Percentiles rank a stretch among this genome's conserved stretches.
These are phyloP conservation scores for Chunga burmeisteri DNA, from an alignment of 2,113 vertebrate species.

Conservation along the genomic window DNA sequence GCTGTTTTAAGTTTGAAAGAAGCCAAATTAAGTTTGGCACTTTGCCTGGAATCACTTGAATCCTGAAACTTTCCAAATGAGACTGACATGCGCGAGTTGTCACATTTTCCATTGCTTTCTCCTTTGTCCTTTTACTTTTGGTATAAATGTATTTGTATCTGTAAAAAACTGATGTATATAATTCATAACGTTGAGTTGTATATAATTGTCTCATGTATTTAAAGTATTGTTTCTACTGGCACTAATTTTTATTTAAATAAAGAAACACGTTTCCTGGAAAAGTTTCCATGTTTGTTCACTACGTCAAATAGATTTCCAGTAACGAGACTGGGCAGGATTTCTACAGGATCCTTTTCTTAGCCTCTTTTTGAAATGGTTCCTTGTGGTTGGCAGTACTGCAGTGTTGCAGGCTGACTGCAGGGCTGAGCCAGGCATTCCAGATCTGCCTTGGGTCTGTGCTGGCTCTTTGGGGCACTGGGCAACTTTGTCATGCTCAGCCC, in stretches of 20 bases:
- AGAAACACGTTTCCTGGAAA: constrained; percentile 63
- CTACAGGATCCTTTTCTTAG: background rate
- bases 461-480: background rate
- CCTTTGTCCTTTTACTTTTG: constrained; percentile 44
- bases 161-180: constrained; percentile 69
- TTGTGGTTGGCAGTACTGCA: background rate
- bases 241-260: constrained; percentile 83
- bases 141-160: constrained; percentile 65
- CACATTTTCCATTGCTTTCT: constrained; percentile 80
- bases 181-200: constrained; percentile 72
- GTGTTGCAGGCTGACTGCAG: background rate
- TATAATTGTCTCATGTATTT: constrained; percentile 77
- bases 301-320: background rate
- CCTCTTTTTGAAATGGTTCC: background rate
- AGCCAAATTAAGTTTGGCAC: constrained; percentile 78
- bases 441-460: background rate
- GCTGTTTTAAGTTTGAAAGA: constrained; percentile 71
- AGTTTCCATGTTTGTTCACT: constrained; percentile 10
- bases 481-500: fast-evolving
- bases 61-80: constrained; percentile 77
- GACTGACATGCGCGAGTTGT: constrained; percentile 70
- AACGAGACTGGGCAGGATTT: background rate
- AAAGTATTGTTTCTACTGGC: constrained; percentile 72
- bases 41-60: constrained; percentile 86
- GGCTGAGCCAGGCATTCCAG: background rate